Base-by-base conservation (phyloP, 2,797 vertebrate species). In the Cirrhinus mrigala region DNA sequence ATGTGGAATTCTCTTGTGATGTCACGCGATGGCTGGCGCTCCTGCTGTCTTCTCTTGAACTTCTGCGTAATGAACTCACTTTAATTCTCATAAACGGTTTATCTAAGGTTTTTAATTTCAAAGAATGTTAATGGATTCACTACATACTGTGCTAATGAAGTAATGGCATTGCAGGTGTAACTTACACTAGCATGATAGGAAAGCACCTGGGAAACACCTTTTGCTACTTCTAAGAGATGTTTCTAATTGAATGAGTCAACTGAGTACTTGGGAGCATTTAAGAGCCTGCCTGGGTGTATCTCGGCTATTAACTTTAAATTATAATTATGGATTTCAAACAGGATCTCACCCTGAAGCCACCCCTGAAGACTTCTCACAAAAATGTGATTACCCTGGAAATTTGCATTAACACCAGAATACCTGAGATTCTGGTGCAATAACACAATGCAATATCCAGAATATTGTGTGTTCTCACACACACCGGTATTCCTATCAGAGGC, bases 1-100 rank as follows among this genome's bases (percentile, higher is more conserved):
- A 68, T 84, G 89, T 90, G 91, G 92, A 94, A 94, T 95, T 93
- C 90, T 84, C 78, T 29, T 18, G 81, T 94, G 93, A 93, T 88
- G 89, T 94, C 94, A 93, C 86, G 12, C 78, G 33, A 84, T 80
- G 58, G 56, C 52, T 86, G 64, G 56, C 71, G 75, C 82, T 52
- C 48, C 68, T 74, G 29, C n/a, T 50, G 71, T 54, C 29, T 66
- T 46, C 40, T 37, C n/a, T 58, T 68, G 11, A 50, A 33, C 64
- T 33, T 18, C 44, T 6, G 54, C 44, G 22, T 46, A 8, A 44
- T 82, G 8, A 40, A 33, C 60, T 29, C 62, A 64, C 6, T 40
- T 20, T 60, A 29, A 29, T 16, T 29, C 68, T 79, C 60, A 50
- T 1, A 29, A 20, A 79, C 4, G 22, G 6, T 50, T 29, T 6